Base-by-base conservation (phyloP, 2,797 vertebrate species). In the Salarias fasciatus region DNA sequence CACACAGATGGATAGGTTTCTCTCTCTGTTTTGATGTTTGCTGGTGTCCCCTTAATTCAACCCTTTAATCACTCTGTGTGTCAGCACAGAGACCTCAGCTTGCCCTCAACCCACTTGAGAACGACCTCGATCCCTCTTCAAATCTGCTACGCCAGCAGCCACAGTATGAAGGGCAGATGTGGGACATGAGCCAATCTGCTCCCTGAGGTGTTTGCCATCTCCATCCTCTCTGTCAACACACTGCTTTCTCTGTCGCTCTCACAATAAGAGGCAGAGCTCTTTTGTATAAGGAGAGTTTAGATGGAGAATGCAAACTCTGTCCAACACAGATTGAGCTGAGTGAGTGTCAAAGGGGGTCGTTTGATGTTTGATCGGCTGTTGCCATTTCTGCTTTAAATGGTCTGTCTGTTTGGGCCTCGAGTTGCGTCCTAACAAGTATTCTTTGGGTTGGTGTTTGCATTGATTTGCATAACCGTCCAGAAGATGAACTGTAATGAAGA, bases 201-300 rank as follows among this genome's bases (percentile, higher is more conserved):
- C 57, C 54, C 37, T 11, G 74, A 76, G 73, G 57, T 92, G 81
- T 91, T 91, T 88, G 87, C 86, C 62, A 58, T 90, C 83, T 82
- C 81, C 77, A 87, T 91, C 91, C 87, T 80, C 82, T 91, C 60
- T 70, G 91, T 93, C 90, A 94, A 92, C 91, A 92, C 59, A 11
- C 43, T 50, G 74, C 86, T 88, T 87, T 88, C 82, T 79, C 58
- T 69, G 72, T 75, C 70, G 8, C 59, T 49, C 60, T 80, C 83
- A 86, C 88, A 92, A 89, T 85, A 61, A 86, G 80, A 81, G 50
- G 49, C 70, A 75, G 53, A 36, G 41, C 47, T 83, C 73, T 73
- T 91, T 92, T 91, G 87, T 91, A 52, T 79, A n/a, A 64, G 66
- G 76, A 71, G 83, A 81, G 82, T 77, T 82, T 60, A 72, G 72